Evolutionary conservation across 2,797 vertebrate species (phyloP).

Genomic region (Tokudaia muenninki): DNA sequence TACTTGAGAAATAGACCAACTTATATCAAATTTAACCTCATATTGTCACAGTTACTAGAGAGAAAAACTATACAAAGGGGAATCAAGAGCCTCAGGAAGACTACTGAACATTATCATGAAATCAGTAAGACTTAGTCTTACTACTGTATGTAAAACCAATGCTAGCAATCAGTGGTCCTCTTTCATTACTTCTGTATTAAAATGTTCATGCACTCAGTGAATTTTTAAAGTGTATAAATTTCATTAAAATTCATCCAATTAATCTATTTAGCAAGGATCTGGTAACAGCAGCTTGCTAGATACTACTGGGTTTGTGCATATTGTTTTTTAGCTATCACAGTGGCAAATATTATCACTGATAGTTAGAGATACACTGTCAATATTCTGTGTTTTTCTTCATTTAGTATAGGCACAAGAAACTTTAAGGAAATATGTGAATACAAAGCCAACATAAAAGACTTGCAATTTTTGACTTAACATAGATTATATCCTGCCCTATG

Average conservation of each 20-base stretch:
- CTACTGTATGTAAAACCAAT: slow-evolving; percentile 10
- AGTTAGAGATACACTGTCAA: background rate
- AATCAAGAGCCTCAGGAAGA: slow-evolving; percentile 28
- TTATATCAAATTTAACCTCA: slow-evolving; percentile 61
- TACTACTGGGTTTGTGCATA: background rate
- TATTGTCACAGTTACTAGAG: background rate
- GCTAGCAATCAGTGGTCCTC: slow-evolving; percentile 1
- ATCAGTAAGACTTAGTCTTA: background rate
- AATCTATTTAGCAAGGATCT: slow-evolving; percentile 8
- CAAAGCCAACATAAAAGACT: background rate
- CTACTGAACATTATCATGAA: slow-evolving; percentile 45
- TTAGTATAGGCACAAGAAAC: background rate
- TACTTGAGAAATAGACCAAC: slow-evolving; percentile 16
- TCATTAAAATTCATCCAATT: background rate
- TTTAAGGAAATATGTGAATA: background rate
- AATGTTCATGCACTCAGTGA: background rate
- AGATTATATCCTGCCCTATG: background rate
- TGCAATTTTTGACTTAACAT: slow-evolving; percentile 19
- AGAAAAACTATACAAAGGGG: slow-evolving; percentile 33
- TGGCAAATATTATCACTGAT: background rate
- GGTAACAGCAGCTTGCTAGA: background rate
- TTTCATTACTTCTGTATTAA: background rate
- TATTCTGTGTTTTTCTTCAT: background rate
- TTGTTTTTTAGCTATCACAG: background rate
- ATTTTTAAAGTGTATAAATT: slow-evolving; percentile 38